Evolutionary conservation across 92 coral and sea anemone species (phyloP).

Genomic region (Epizoanthus ramosus): DNA sequence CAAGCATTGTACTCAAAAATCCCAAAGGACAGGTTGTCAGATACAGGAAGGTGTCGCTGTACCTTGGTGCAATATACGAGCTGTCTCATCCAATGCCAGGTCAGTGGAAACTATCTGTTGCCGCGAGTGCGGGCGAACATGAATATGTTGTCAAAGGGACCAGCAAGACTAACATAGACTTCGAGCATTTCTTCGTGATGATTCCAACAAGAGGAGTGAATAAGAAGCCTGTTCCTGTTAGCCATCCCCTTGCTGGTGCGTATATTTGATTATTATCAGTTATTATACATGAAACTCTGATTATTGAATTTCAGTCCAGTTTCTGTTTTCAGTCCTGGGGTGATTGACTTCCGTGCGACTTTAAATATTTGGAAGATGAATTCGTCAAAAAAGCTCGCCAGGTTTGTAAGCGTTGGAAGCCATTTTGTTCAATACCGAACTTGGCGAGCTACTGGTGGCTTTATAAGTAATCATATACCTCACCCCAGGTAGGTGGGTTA

Average conservation of each 20-base stretch:
- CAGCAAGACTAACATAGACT: constrained; percentile 78
- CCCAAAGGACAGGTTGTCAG: constrained; percentile 48
- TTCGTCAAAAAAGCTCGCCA: no score
- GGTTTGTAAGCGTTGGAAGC: no score
- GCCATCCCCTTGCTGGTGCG: constrained; percentile 75
- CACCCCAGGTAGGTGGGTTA: no score
- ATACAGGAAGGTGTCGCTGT: constrained; percentile 38
- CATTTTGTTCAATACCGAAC: no score
- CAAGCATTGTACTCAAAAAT: constrained; percentile 53
- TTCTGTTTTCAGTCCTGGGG: no score
- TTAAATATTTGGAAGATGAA: no score
- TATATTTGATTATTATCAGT: not conserved
- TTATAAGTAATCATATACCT: no score
- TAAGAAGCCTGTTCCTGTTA: constrained; percentile 61
- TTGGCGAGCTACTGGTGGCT: no score
- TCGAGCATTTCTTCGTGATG: constrained; percentile 78
- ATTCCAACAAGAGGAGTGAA: constrained; percentile 55
- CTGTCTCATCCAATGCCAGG: constrained; percentile 68
- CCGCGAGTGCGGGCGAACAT: constrained; percentile 67
- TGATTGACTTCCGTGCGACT: no score
- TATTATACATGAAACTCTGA: no score
- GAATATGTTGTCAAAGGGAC: constrained; percentile 70
- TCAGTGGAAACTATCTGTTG: constrained; percentile 65
- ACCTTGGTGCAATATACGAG: constrained; percentile 63
- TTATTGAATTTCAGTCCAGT: no score